Percentiles rank a stretch among this genome's conserved stretches.
These are phyloP conservation scores for Baccha elongata DNA, from an alignment of 2,888 invertebrate species.

Conservation along the genomic window DNA sequence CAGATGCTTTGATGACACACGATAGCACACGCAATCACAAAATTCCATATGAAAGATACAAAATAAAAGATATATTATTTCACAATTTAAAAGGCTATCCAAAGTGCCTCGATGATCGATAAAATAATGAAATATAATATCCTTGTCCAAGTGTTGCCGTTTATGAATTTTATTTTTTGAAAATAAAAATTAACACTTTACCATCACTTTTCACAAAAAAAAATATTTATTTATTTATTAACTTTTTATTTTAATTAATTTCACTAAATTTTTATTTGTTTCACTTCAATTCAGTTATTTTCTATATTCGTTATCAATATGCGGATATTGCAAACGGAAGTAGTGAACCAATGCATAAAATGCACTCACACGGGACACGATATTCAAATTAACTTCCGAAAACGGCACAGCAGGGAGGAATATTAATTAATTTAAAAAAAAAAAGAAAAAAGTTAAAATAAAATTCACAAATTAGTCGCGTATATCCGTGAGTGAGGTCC, in stretches of 20 bases:
- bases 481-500: slow-evolving; percentile 32
- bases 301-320: slow-evolving; percentile 28
- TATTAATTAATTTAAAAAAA: slow-evolving; percentile 6
- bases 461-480: slow-evolving; percentile 51
- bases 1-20: slow-evolving; percentile 49
- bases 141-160: slow-evolving; percentile 58
- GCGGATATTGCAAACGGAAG: slow-evolving; percentile 64
- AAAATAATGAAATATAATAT: slow-evolving; percentile 51
- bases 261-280: slow-evolving; percentile 6
- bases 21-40: slow-evolving; percentile 43
- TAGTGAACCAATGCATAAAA: slow-evolving; percentile 33
- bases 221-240: slow-evolving; percentile 8
- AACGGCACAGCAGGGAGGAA: slow-evolving; percentile 35
- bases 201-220: slow-evolving; percentile 65
- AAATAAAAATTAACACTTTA: slow-evolving; percentile 39
- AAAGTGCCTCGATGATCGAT: slow-evolving; percentile 17
- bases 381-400: slow-evolving; percentile 70
- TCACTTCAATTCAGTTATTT: slow-evolving; percentile 49
- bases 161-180: slow-evolving; percentile 10
- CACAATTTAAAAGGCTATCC: slow-evolving; percentile 51
- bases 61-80: background rate
- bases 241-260: slow-evolving; percentile 8
- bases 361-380: slow-evolving; percentile 29
- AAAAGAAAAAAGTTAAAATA: slow-evolving; percentile 12
- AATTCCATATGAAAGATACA: slow-evolving; percentile 25